phyloP scores from a whole-genome alignment of 2,113 vertebrate genomes.

The Notarius quadriscutis region DNA sequence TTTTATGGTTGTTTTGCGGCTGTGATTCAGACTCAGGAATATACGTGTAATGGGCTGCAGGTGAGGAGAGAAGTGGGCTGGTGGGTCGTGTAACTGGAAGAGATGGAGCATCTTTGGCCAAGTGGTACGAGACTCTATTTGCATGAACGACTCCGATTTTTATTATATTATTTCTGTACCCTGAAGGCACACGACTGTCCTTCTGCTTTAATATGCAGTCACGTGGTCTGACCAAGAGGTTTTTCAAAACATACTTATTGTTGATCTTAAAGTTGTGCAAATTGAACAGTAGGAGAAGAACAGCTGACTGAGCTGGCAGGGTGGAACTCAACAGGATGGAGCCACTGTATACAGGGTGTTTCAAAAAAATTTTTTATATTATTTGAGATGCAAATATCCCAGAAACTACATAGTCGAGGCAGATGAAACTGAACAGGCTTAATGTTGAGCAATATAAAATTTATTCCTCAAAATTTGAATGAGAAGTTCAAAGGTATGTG shows the following conservation, averaged over 20 bases:
- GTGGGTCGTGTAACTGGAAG: neutral
- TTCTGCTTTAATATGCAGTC: neutral
- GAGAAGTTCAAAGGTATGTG: no score
- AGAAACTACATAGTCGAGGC: no score
- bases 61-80: neutral
- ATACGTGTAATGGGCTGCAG: constrained; percentile 39
- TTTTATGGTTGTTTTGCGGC: constrained; percentile 19
- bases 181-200: neutral
- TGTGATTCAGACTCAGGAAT: constrained; percentile 52
- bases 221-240: neutral
- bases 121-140: constrained; percentile 8
- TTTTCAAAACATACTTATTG: neutral
- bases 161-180: neutral
- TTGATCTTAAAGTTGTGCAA: neutral
- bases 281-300: neutral
- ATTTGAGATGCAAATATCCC: no score
- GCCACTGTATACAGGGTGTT: no score
- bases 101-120: neutral
- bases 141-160: neutral
- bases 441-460: no score
- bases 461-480: no score
- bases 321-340: neutral
- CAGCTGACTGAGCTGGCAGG: neutral
- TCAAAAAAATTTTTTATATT: no score
- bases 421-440: no score